Evolutionary conservation across 92 coral and sea anemone species (phyloP).

Genomic region (Pocillopora meandrina): DNA sequence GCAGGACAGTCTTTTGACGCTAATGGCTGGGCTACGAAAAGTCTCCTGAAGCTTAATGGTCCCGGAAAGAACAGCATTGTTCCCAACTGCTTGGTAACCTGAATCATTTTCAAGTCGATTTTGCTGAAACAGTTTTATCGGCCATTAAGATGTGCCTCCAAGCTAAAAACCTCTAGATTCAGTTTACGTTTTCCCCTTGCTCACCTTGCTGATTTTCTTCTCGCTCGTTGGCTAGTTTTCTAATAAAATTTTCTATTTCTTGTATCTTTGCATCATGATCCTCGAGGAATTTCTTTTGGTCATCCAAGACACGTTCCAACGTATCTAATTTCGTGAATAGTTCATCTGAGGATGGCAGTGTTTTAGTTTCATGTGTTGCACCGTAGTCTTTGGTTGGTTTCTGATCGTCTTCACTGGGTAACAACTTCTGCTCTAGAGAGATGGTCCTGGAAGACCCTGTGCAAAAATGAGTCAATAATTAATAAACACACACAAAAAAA

Average conservation of each 20-base stretch:
- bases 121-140: too few species aligned
- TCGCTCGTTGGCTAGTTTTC: neutral
- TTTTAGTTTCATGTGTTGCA: neutral
- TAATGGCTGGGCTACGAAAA: too few species aligned
- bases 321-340: conserved; percentile 5
- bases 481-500: too few species aligned
- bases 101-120: too few species aligned
- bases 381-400: conserved; percentile 19
- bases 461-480: neutral
- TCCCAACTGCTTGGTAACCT: too few species aligned
- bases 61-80: too few species aligned
- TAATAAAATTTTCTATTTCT: conserved; percentile 22
- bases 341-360: neutral
- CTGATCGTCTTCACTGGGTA: conserved; percentile 1
- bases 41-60: too few species aligned
- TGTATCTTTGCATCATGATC: conserved; percentile 31
- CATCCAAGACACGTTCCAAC: conserved; percentile 29
- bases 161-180: too few species aligned
- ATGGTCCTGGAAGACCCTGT: conserved; percentile 20
- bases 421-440: neutral
- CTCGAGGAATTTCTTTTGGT: conserved; percentile 33
- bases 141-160: too few species aligned
- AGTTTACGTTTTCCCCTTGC: neutral
- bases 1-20: too few species aligned
- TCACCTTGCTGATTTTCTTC: neutral